These are phyloP conservation scores for Synergus gifuensis DNA, from an alignment of 2,888 invertebrate species.

Conservation along the genomic window DNA sequence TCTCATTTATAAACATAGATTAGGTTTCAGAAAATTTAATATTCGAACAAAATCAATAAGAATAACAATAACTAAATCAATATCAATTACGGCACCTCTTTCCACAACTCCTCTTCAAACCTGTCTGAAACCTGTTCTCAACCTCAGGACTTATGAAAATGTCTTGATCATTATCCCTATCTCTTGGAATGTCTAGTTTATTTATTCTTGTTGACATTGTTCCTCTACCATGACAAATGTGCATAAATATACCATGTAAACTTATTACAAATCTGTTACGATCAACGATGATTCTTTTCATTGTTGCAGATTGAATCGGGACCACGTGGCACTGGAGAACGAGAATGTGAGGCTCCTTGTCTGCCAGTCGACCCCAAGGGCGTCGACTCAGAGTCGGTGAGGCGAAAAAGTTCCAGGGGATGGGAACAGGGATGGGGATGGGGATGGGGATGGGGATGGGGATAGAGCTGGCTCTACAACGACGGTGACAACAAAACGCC, in stretches of 20 bases:
- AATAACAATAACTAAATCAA: too few species aligned
- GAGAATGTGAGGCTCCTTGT: slow-evolving; percentile 53
- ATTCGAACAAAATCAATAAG: too few species aligned
- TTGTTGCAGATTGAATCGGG: slow-evolving; percentile 64
- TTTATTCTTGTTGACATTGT: slow-evolving; percentile 11
- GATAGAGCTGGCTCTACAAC: slow-evolving; percentile 2
- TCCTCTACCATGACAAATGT: slow-evolving; percentile 23
- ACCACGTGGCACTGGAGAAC: slow-evolving; percentile 70
- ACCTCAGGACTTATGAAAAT: slow-evolving; percentile 14
- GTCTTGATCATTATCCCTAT: background rate
- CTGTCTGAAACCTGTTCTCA: background rate
- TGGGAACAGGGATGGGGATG: slow-evolving; percentile 12
- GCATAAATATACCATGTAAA: slow-evolving; percentile 24
- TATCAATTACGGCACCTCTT: too few species aligned
- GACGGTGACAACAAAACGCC: slow-evolving; percentile 54
- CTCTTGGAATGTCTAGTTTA: slow-evolving; percentile 14
- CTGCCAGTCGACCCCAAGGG: slow-evolving; percentile 57
- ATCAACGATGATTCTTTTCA: slow-evolving; percentile 65
- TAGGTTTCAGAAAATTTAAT: too few species aligned
- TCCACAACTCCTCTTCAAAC: too few species aligned
- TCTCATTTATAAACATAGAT: too few species aligned
- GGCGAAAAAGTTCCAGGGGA: slow-evolving; percentile 56
- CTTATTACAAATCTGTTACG: slow-evolving; percentile 62
- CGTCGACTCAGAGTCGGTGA: slow-evolving; percentile 56
- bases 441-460: background rate